Evolutionary conservation across 2,113 vertebrate species (phyloP).

Genomic region (Argyrosomus japonicus): DNA sequence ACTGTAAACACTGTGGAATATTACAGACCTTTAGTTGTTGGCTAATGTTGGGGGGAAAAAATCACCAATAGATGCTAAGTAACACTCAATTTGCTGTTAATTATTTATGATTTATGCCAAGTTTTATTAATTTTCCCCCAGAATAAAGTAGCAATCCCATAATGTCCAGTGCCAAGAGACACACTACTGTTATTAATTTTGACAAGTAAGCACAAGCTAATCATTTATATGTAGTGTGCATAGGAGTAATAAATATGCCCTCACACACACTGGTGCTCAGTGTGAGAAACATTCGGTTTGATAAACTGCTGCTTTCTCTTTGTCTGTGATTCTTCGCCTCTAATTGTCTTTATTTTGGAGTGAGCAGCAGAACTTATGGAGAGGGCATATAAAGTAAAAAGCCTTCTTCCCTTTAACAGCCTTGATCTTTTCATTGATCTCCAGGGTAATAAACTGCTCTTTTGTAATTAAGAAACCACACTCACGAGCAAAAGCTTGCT

Average conservation of each 20-base stretch:
- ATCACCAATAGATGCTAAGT: not conserved
- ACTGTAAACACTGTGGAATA: not conserved
- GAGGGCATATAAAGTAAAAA: conserved; percentile 59
- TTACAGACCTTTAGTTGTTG: not conserved
- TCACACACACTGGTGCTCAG: conserved; percentile 4
- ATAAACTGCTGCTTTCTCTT: conserved; percentile 32
- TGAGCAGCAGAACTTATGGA: conserved; percentile 51
- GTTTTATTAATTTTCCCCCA: conserved; percentile 9
- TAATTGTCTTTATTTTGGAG: conserved; percentile 73
- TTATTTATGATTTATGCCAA: conserved; percentile 7
- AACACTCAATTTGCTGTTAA: not conserved
- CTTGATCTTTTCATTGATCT: conserved; percentile 81
- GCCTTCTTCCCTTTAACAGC: conserved; percentile 63
- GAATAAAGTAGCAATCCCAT: conserved; percentile 16
- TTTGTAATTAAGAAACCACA: conserved; percentile 80
- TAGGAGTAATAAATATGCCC: conserved; percentile 22
- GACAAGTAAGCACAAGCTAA: conserved; percentile 17
- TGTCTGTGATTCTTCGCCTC: conserved; percentile 18
- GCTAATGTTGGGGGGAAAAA: not conserved
- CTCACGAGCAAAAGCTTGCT: conserved; percentile 56
- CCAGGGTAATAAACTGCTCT: conserved; percentile 77
- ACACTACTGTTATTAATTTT: conserved; percentile 1
- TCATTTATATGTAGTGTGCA: conserved; percentile 27
- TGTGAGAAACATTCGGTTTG: conserved; percentile 42
- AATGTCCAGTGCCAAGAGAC: conserved; percentile 2